phyloP scores from a whole-genome alignment of 2,888 invertebrate species.

The Dicyrtomina minuta region DNA sequence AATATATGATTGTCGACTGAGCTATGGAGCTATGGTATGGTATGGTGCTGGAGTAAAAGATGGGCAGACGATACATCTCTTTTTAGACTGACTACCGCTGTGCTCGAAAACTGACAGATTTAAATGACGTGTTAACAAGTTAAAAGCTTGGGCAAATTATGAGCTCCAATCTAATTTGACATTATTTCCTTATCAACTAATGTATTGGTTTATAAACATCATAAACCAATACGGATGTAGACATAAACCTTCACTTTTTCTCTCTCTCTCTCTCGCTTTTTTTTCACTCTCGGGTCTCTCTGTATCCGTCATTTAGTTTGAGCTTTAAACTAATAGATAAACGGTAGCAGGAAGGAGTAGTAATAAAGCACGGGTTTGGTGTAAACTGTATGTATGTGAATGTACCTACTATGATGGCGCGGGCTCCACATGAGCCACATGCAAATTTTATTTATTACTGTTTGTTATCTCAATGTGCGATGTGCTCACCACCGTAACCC shows the following conservation, averaged over 20 bases:
- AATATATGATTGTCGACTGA: slow-evolving; percentile 8
- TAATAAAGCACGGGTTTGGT: no score
- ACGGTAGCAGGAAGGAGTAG: no score
- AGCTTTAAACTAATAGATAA: no score
- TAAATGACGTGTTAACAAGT: slow-evolving; percentile 45
- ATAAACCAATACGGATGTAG: slow-evolving; percentile 18
- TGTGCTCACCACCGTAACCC: no score
- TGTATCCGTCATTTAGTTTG: no score
- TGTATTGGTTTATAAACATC: slow-evolving; percentile 37
- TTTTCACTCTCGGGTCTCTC: neutral
- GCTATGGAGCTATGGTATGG: neutral
- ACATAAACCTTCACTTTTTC: no score
- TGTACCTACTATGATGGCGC: no score
- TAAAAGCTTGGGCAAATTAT: slow-evolving; percentile 38
- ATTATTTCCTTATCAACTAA: slow-evolving; percentile 31
- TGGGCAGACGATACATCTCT: slow-evolving; percentile 15
- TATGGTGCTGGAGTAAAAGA: neutral
- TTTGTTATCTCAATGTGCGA: no score
- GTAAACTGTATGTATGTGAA: no score
- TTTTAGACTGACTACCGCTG: slow-evolving; percentile 26
- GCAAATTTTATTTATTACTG: no score
- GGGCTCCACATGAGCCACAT: no score
- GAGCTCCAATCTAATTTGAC: slow-evolving; percentile 32
- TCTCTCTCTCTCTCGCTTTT: neutral
- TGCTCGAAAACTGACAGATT: slow-evolving; percentile 38